A percentile compares a stretch with the other conserved stretches of the same genome.
Evolutionary conservation across 2,113 vertebrate genomes (phyloP).

Genomic region (Triplophysa tibetana): DNA sequence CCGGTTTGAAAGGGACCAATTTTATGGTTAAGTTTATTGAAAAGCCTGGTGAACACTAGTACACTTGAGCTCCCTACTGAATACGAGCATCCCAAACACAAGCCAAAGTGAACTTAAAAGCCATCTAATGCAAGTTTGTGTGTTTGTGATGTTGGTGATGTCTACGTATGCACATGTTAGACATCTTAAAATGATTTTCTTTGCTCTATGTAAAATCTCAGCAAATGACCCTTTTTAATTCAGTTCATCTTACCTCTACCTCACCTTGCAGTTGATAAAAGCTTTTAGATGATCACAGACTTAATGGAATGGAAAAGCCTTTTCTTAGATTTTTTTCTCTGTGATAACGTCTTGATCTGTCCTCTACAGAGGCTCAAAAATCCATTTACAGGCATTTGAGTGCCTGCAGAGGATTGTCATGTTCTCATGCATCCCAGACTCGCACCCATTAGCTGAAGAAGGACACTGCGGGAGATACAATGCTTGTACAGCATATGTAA

Average conservation of each 20-base stretch:
- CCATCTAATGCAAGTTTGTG: not conserved
- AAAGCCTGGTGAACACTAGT: too few relatives aligned
- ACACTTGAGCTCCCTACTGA: too few relatives aligned
- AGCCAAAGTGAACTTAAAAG: not conserved
- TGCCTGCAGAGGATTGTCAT: constrained; percentile 17
- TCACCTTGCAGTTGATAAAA: constrained; percentile 30
- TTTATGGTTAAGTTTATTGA: too few relatives aligned
- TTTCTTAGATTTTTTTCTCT: not conserved
- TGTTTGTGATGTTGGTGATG: not conserved
- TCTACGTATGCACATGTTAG: constrained; percentile 16
- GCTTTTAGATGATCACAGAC: constrained; percentile 27
- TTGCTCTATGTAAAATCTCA: not conserved
- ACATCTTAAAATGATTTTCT: not conserved
- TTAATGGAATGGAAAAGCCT: constrained; percentile 34
- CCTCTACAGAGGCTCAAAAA: constrained; percentile 16
- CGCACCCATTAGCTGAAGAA: constrained; percentile 3
- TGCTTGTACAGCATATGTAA: not conserved
- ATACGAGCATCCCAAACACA: too few relatives aligned
- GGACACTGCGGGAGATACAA: not conserved
- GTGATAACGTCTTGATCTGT: constrained; percentile 32
- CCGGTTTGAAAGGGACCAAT: too few relatives aligned
- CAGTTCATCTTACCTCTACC: not conserved
- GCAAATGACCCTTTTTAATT: not conserved
- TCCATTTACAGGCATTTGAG: constrained; percentile 31
- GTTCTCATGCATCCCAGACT: constrained; percentile 10